phyloP scores from a whole-genome alignment of 2,888 invertebrate genomes.

The Yponomeuta sedellus region DNA sequence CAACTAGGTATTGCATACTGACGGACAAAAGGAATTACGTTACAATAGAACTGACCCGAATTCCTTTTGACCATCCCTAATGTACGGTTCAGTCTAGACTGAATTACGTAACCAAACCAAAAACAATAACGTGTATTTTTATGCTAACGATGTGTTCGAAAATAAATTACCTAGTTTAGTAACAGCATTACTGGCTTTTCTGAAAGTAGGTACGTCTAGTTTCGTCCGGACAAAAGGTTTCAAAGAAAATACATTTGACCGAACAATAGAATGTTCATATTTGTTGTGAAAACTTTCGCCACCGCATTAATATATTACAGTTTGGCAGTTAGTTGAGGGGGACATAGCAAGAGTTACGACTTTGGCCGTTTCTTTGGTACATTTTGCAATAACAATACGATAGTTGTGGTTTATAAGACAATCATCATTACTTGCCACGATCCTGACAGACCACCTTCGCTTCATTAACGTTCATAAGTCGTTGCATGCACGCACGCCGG shows the following conservation, averaged over 20 bases:
- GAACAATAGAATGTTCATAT: background rate
- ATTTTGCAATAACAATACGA: no score
- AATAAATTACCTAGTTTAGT: constrained; percentile 5
- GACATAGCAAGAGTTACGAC: background rate
- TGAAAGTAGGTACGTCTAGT: background rate
- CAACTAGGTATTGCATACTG: background rate
- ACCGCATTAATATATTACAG: background rate
- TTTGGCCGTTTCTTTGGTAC: background rate
- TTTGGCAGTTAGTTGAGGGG: background rate
- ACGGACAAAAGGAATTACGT: background rate
- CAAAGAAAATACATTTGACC: background rate
- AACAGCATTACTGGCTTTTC: background rate
- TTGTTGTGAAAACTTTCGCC: background rate
- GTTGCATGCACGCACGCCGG: no score
- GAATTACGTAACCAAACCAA: background rate
- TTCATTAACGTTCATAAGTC: no score
- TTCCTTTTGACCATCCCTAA: background rate
- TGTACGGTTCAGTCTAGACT: constrained; percentile 7
- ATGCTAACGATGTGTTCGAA: constrained; percentile 2
- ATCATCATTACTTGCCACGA: no score
- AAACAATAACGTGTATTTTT: constrained; percentile 8
- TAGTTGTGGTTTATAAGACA: no score
- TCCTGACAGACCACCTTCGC: no score
- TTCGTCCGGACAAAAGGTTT: background rate
- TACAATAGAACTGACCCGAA: background rate